Base-by-base conservation (phyloP, 2,113 vertebrate genomes). In the Blennius ocellaris region DNA sequence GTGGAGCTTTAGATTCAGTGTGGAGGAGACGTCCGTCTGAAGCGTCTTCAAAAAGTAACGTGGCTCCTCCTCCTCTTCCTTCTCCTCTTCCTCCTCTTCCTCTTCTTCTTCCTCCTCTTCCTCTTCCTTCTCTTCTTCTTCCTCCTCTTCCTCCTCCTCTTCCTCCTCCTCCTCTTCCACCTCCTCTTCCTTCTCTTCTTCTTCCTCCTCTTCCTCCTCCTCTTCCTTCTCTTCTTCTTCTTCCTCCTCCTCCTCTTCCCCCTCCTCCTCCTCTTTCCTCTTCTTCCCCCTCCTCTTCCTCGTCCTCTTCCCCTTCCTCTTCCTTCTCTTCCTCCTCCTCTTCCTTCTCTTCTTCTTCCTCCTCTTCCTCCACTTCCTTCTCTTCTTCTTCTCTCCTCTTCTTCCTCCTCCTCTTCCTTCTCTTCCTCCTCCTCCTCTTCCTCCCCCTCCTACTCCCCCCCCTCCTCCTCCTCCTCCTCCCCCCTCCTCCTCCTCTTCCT, bases 341-440 rank as follows among this genome's bases (percentile, higher is more conserved):
- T 10, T 8, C 91, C n/a, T n/a, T n/a, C 21, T 30, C 21, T 11
- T 11, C 11, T n/a, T 12, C 8, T 37, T 58, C n/a, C 3, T n/a
- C n/a, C 12, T 8, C 91, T 61, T n/a, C n/a, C n/a, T n/a, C n/a
- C n/a, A n/a, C n/a, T n/a, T n/a, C n/a, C n/a, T n/a, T n/a, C n/a
- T n/a, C n/a, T n/a, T n/a, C n/a, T n/a, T n/a, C n/a, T n/a, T n/a
- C n/a, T n/a, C n/a, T n/a, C n/a, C 21, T 30, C 21, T 11, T 11
- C 11, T n/a, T 12, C 8, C 40, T 58, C n/a, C 3, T n/a, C n/a
- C 12, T 8, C 91, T 61, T n/a, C n/a, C n/a, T n/a, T n/a, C 21
- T 30, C 21, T 11, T 11, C 11, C 16, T 12, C 8, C 40, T 58
- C n/a, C 3, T n/a, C n/a, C 12, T 8, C 91, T 61, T n/a, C n/a